Conservation (phyloP, 1,140 invertebrate genomes). For the Ips typographus region DNA sequence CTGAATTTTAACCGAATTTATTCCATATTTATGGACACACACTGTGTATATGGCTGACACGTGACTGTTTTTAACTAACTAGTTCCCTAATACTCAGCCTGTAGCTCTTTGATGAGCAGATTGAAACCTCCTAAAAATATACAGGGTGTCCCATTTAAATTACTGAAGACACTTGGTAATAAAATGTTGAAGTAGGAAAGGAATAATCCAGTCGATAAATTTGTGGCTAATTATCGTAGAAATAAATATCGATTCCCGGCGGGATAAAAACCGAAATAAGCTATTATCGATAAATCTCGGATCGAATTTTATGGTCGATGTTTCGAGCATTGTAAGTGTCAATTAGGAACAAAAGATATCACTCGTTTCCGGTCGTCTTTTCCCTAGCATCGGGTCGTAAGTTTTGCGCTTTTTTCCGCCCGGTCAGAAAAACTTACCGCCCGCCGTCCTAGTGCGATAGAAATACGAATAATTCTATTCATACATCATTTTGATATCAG, state of each 20-base stretch:
- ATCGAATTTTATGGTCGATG: constrained; percentile 21
- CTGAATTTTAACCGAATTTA: too few relatives aligned
- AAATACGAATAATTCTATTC: not conserved
- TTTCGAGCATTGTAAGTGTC: constrained; percentile 32
- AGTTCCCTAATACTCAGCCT: too few relatives aligned
- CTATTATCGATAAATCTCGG: constrained; percentile 26
- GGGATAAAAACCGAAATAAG: constrained; percentile 22
- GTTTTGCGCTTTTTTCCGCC: not conserved
- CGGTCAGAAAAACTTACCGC: not conserved
- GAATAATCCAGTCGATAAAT: too few relatives aligned
- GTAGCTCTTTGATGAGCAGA: too few relatives aligned
- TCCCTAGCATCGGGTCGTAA: constrained; percentile 23
- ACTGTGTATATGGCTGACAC: too few relatives aligned
- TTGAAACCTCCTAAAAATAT: too few relatives aligned
- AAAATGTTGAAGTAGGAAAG: not conserved
- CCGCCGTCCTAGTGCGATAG: not conserved
- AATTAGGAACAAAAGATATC: constrained; percentile 31
- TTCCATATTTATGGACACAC: too few relatives aligned
- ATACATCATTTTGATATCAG: constrained; percentile 21
- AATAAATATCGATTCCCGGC: constrained; percentile 27
- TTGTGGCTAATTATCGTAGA: constrained; percentile 23
- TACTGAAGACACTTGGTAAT: too few relatives aligned
- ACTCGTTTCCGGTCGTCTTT: constrained; percentile 33
- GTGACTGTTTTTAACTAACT: too few relatives aligned
- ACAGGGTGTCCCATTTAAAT: too few relatives aligned